Evolutionary conservation across 2,113 vertebrate species (phyloP).

Genomic region (Furnarius figulus): DNA sequence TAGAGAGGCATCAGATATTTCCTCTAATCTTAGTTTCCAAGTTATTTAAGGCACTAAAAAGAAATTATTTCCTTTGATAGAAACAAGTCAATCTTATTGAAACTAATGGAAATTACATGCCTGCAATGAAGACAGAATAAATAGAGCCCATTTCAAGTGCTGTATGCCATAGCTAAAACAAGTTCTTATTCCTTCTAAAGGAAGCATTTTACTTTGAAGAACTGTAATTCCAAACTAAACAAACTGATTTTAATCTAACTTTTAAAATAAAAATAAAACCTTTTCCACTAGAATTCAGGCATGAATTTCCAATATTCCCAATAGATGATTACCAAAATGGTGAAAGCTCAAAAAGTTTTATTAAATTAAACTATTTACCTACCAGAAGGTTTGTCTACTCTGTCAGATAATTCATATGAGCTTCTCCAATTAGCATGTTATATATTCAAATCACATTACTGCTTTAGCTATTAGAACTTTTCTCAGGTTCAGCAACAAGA

Average conservation of each 20-base stretch:
- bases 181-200: background rate
- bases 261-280: background rate
- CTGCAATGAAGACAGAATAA: background rate
- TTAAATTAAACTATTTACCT: background rate
- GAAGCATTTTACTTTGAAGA: background rate
- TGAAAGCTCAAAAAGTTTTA: background rate
- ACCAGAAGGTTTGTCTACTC: background rate
- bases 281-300: background rate
- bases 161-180: background rate
- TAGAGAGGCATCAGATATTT: background rate
- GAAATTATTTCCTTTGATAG: background rate
- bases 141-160: background rate
- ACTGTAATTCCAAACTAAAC: background rate
- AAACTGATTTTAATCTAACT: background rate
- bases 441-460: background rate
- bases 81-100: background rate
- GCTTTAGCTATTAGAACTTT: background rate
- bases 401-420: background rate
- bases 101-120: background rate
- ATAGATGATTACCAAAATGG: background rate
- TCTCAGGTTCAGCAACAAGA: background rate
- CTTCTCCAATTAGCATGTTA: background rate
- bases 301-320: background rate
- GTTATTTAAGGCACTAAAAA: background rate
- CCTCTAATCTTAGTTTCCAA: background rate